phyloP scores from a whole-genome alignment of 2,888 invertebrate species.

The Biston stratarius region DNA sequence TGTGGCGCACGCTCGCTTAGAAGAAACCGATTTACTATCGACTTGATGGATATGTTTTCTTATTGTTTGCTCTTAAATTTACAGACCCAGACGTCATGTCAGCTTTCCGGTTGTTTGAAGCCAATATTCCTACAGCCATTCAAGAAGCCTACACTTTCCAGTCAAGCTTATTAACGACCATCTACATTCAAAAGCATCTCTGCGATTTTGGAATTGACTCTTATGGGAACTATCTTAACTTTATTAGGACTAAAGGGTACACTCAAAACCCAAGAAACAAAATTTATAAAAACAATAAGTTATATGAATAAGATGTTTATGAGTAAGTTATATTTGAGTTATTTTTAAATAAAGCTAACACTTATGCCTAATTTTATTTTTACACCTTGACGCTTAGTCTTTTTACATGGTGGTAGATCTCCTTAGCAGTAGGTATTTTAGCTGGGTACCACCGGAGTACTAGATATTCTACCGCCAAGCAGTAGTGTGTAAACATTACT shows the following conservation, averaged over 20 bases:
- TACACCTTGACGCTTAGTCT: too few relatives aligned
- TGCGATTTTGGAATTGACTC: slow-evolving; percentile 53
- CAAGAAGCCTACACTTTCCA: slow-evolving; percentile 50
- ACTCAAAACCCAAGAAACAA: slow-evolving; percentile 1
- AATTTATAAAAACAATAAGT: neutral
- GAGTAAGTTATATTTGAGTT: too few relatives aligned
- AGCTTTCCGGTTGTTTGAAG: slow-evolving; percentile 20
- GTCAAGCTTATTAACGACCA: slow-evolving; percentile 44
- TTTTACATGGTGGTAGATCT: too few relatives aligned
- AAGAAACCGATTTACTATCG: too few relatives aligned
- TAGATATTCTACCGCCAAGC: too few relatives aligned
- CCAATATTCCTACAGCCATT: slow-evolving; percentile 32
- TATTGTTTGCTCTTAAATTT: slow-evolving; percentile 5
- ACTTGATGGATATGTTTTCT: too few relatives aligned
- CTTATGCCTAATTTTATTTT: too few relatives aligned
- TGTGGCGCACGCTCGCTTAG: too few relatives aligned
- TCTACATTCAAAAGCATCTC: slow-evolving; percentile 53
- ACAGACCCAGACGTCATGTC: slow-evolving; percentile 51
- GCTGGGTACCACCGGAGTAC: too few relatives aligned
- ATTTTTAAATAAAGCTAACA: too few relatives aligned
- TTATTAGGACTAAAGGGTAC: slow-evolving; percentile 24
- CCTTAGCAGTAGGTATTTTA: too few relatives aligned
- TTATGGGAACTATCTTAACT: slow-evolving; percentile 26
- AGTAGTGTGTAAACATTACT: too few relatives aligned
- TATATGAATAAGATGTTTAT: neutral